Evolutionary conservation across 2,888 invertebrate species (phyloP).

Genomic region (Flexamia atlantica): DNA sequence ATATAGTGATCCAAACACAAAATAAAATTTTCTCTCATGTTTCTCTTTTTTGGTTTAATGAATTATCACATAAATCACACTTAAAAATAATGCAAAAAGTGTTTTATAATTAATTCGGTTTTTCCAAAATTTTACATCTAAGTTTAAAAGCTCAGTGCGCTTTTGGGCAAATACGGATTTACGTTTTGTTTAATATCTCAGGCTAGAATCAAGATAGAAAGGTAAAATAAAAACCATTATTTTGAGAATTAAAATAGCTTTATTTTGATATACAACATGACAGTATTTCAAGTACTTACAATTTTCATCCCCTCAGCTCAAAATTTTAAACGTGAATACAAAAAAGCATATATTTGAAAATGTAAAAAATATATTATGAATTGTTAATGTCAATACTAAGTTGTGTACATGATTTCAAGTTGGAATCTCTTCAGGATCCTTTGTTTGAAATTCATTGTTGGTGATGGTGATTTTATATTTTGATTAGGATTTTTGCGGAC

Average conservation of each 20-base stretch:
- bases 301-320: slow-evolving; percentile 39
- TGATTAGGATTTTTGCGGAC: too few species aligned
- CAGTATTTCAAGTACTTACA: slow-evolving; percentile 52
- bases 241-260: slow-evolving; percentile 41
- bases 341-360: slow-evolving; percentile 45
- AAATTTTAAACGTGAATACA: slow-evolving; percentile 47
- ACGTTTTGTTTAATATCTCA: slow-evolving; percentile 49
- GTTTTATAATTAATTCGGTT: background rate
- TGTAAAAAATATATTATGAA: slow-evolving; percentile 40
- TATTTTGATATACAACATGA: slow-evolving; percentile 56
- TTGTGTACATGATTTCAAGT: slow-evolving; percentile 39
- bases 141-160: slow-evolving; percentile 4
- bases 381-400: slow-evolving; percentile 29
- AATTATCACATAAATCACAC: slow-evolving; percentile 19
- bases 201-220: slow-evolving; percentile 37
- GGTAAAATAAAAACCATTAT: slow-evolving; percentile 49
- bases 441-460: too few species aligned
- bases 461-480: too few species aligned
- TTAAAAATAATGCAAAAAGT: slow-evolving; percentile 41
- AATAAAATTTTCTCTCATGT: slow-evolving; percentile 44
- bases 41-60: slow-evolving; percentile 53
- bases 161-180: slow-evolving; percentile 42
- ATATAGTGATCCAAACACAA: slow-evolving; percentile 53
- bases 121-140: slow-evolving; percentile 10
- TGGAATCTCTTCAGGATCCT: slow-evolving; percentile 23